These are phyloP conservation scores for Cerastis rubricosa DNA, from an alignment of 2,888 invertebrate genomes.

Conservation along the genomic window DNA sequence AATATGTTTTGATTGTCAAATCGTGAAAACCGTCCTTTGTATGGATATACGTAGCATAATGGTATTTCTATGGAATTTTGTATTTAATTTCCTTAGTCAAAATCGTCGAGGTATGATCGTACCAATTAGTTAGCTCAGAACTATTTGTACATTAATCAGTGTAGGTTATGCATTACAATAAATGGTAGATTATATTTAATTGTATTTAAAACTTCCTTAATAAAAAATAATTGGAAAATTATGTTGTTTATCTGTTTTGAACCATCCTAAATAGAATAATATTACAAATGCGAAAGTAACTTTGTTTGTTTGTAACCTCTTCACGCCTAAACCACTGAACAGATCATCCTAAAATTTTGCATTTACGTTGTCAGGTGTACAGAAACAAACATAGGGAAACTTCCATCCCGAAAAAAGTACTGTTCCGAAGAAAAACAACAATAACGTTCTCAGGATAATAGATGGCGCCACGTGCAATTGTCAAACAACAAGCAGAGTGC, in stretches of 20 bases:
- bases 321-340: no score
- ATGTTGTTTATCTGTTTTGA: slow-evolving; percentile 12
- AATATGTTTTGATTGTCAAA: slow-evolving; percentile 71
- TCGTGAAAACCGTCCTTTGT: slow-evolving; percentile 76
- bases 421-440: no score
- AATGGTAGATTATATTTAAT: slow-evolving; percentile 78
- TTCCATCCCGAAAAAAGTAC: no score
- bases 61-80: slow-evolving; percentile 67
- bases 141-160: slow-evolving; percentile 81
- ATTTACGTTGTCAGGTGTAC: no score
- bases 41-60: slow-evolving; percentile 67
- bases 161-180: slow-evolving; percentile 75
- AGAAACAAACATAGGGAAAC: no score
- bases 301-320: no score
- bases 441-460: no score
- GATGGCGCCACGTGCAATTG: no score
- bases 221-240: slow-evolving; percentile 78
- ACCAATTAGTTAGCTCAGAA: slow-evolving; percentile 73
- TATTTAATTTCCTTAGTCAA: slow-evolving; percentile 77
- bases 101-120: slow-evolving; percentile 74
- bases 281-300: no score
- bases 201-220: slow-evolving; percentile 88
- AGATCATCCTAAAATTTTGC: no score
- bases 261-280: not conserved
- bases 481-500: no score